Base-by-base conservation (phyloP, 2,113 vertebrate species). In the Sigmodon hispidus region DNA sequence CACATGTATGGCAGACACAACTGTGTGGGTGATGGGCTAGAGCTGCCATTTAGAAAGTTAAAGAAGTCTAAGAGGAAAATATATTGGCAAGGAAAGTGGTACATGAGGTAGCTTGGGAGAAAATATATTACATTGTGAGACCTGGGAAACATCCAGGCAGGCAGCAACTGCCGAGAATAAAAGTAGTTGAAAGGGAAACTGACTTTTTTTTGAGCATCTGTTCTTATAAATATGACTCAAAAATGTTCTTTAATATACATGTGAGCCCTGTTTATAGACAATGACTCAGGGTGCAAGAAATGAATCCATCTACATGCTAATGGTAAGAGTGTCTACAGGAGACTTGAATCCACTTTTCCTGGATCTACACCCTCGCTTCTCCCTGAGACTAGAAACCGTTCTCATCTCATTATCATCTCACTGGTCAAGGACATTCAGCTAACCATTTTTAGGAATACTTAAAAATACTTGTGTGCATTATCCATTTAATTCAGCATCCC, bases 171-270 rank as follows among this genome's bases (percentile, higher is more conserved):
- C 57, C 95, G 87, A 75, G 90, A 95, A 93, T 22, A 91, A 73
- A 87, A 92, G 34, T 63, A 26, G 59, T 43, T 40, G 75, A 34
- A 89, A 15, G 19, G 81, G n/a, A 73, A 88, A 50, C 31, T 45
- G 72, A 73, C 50, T 70, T 34, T 95, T 95, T 95, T 87, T 55
- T 22, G 48, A 89, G 83, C 61, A 81, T 89, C 79, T 75, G 67
- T 52, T 93, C 3, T 50, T n/a, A 55, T 61, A 70, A 67, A 61
- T 77, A 29, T 36, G 57, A 36, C 3, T 1, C 40, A 8, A 52
- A 8, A 52, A 31, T 79, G 52, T 77, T 70, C 40, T 70, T 88
- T 61, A 31, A 24, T 70, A 43, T 17, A 87, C 55, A 43, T 12
- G 2, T 16, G 36, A 95, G 72, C 55, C 48, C 50, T 21, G 7